Evolutionary conservation across 2,113 vertebrate genomes (phyloP), one percentile per base, ranked within the genome.

Genomic region (Scalopus aquaticus): DNA sequence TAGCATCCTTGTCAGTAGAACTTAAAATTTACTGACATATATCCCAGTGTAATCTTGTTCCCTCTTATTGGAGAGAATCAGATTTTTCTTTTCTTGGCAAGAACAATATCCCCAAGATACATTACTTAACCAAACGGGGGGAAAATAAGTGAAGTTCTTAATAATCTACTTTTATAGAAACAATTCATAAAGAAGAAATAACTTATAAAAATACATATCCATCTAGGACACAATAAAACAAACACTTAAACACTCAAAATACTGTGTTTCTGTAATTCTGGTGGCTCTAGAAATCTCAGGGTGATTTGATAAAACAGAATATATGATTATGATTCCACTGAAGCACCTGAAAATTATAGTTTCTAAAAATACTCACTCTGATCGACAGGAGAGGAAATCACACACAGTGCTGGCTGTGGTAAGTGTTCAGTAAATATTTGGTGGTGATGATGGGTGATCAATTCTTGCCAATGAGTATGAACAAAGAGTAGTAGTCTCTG

Each of bases 11-110:
- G 80, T 87, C 69, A 97, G 95, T 88, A 94, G 83, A 81, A 32
- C 51, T 91, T 95, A 91, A 94, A 70, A 12, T 96, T 96, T 96
- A 87, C 74, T 97, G 79, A 91, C 44, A 95, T 37, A 49, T 46
- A 90, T 95, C 94, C 62, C 32, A 93, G 1, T 54, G 51, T 91
- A 95, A 94, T 90, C 35, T 93, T 6, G 0, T 94, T 97, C 97
- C 6, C 6, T 49, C 77, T 93, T 82, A 81, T 74, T 62, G 54
- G 74, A 96, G 94, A 97, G 69, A 88, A 64, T 8, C 13, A 77
- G 77, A 19, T 62, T 91, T 88, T 20, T 95, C 92, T 90, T 84
- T 80, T 79, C n/a, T 93, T 92, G 19, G 5, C 16, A 96, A 72
- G 6, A 95, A 49, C 87, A 96, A 44, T 69, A 91, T 54, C 17